Conservation (phyloP, 1,140 invertebrate genomes). For the Cherax destructor region DNA sequence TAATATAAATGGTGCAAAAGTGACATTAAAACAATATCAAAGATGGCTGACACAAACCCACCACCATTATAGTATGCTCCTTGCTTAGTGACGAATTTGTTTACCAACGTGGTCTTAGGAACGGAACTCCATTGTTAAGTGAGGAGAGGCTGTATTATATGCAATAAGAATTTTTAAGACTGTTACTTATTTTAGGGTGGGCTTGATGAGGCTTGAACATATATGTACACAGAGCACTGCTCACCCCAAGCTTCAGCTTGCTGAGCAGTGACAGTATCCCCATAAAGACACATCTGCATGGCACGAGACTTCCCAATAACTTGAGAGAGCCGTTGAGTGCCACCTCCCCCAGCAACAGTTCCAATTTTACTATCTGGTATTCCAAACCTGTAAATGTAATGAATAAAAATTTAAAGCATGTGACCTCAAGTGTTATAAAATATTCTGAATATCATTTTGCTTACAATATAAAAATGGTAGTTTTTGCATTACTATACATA, state of each 20-base stretch:
- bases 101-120: too few relatives aligned
- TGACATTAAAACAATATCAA: too few relatives aligned
- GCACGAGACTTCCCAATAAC: conserved; percentile 97
- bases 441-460: too few relatives aligned
- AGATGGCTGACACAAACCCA: too few relatives aligned
- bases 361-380: conserved; percentile 98
- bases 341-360: conserved; percentile 98
- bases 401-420: too few relatives aligned
- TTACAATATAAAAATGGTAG: too few relatives aligned
- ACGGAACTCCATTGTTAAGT: too few relatives aligned
- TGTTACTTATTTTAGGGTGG: background rate
- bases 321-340: conserved; percentile 93
- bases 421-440: too few relatives aligned
- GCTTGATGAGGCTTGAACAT: background rate
- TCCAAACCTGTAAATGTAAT: conserved; percentile 81
- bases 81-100: too few relatives aligned
- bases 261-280: conserved; percentile 90
- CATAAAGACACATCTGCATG: conserved; percentile 99
- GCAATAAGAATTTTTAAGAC: background rate
- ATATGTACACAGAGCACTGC: conserved; percentile 6
- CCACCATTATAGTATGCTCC: too few relatives aligned
- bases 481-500: too few relatives aligned
- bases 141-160: background rate
- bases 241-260: conserved; percentile 93
- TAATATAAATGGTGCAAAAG: too few relatives aligned